phyloP scores from a whole-genome alignment of 1,140 invertebrate species.

The Sycobia sp. region DNA sequence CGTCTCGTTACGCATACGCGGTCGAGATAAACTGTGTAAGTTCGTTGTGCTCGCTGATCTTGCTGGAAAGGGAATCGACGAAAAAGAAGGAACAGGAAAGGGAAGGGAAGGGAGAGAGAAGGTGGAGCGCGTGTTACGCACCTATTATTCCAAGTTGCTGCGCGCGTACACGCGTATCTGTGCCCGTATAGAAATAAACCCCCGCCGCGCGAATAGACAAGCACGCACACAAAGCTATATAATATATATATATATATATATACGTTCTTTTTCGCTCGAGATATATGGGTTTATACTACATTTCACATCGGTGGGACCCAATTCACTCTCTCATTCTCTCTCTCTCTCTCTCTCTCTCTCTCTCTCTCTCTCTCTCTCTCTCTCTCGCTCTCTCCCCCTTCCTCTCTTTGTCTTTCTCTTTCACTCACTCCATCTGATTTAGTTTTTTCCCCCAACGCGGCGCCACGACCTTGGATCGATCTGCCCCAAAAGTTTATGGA shows the following conservation, averaged over 20 bases:
- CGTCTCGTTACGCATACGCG: background rate
- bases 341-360: background rate
- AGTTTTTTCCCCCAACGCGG: too few relatives aligned
- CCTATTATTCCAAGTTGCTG: too few relatives aligned
- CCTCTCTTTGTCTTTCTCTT: too few relatives aligned
- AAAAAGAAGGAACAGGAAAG: background rate
- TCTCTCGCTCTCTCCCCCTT: too few relatives aligned
- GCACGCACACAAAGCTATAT: background rate
- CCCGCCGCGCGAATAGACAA: background rate
- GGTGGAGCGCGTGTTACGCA: too few relatives aligned
- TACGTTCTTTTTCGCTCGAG: too few relatives aligned
- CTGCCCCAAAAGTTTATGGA: conserved; percentile 12
- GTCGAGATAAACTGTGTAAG: conserved; percentile 4
- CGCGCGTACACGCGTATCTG: background rate
- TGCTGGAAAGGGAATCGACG: background rate
- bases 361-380: too few relatives aligned
- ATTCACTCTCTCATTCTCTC: background rate
- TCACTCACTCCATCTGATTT: too few relatives aligned
- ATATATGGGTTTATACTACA: too few relatives aligned
- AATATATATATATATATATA: too few relatives aligned
- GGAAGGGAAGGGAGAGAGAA: background rate
- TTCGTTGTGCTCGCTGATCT: conserved; percentile 2
- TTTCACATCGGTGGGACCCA: background rate
- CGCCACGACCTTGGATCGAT: too few relatives aligned
- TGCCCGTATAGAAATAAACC: too few relatives aligned